Evolutionary conservation across 2,888 invertebrate species (phyloP).

Genomic region (Stenichneumon culpator): DNA sequence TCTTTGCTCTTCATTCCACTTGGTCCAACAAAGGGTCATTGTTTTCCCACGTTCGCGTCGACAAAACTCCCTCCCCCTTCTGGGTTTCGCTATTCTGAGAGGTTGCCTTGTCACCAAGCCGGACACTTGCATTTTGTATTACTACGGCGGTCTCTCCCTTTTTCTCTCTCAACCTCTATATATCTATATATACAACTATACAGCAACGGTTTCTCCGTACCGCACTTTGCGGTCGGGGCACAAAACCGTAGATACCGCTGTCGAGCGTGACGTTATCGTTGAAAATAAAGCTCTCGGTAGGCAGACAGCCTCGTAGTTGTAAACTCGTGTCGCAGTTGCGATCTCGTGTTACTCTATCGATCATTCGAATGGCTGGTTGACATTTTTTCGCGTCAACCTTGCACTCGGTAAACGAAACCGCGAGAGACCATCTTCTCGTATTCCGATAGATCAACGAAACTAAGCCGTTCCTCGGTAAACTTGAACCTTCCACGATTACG

Average conservation of each 20-base stretch:
- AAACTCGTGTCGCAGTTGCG: not conserved
- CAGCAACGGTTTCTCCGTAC: constrained; percentile 35
- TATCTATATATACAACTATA: not conserved
- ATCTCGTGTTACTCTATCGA: constrained; percentile 44
- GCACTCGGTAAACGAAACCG: constrained; percentile 6
- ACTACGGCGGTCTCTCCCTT: not conserved
- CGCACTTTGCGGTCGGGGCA: constrained; percentile 52
- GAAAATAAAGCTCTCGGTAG: constrained; percentile 25
- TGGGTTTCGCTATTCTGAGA: constrained; percentile 37
- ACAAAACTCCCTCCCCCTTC: constrained; percentile 18
- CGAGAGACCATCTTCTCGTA: not conserved
- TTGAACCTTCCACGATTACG: constrained; percentile 77
- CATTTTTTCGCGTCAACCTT: not conserved
- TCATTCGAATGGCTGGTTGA: constrained; percentile 9
- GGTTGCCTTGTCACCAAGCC: constrained; percentile 26
- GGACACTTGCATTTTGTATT: constrained; percentile 43
- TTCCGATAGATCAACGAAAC: constrained; percentile 1
- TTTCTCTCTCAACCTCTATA: not conserved
- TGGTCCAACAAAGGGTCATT: constrained; percentile 56
- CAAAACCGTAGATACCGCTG: constrained; percentile 29
- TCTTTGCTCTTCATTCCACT: constrained; percentile 32
- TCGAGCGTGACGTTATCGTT: constrained; percentile 50
- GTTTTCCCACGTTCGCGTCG: constrained; percentile 60
- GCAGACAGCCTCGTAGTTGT: not conserved
- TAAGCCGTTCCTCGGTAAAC: constrained; percentile 68